phyloP scores from a whole-genome alignment of 2,113 vertebrate genomes.

The Pongo pygmaeus region DNA sequence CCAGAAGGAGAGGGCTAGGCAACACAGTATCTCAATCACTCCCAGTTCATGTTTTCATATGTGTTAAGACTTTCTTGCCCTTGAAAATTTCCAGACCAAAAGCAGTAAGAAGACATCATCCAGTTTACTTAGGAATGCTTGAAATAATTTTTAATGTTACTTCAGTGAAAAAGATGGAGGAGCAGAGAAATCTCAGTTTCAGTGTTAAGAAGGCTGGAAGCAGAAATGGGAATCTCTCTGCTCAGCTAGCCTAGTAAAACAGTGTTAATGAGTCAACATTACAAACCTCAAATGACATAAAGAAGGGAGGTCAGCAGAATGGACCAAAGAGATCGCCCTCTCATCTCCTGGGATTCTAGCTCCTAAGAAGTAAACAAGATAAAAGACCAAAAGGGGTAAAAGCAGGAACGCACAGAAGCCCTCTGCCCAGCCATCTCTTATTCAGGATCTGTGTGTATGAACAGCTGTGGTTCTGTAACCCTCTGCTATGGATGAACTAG shows the following conservation, averaged over 20 bases:
- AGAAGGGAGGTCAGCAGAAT: background rate
- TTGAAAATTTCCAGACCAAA: background rate
- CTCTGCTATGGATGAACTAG: background rate
- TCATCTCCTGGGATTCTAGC: background rate
- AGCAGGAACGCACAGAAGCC: background rate
- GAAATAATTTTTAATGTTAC: background rate
- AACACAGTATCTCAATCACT: background rate
- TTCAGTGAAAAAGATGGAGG: background rate
- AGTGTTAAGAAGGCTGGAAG: background rate
- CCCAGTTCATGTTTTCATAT: background rate
- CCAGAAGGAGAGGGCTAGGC: background rate
- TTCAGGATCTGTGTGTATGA: background rate
- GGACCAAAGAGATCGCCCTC: background rate
- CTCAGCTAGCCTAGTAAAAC: too few species aligned
- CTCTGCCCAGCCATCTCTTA: background rate
- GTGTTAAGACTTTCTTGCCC: background rate
- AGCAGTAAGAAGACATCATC: background rate
- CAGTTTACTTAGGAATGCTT: background rate
- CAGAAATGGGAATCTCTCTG: background rate
- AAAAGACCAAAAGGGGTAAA: too few species aligned
- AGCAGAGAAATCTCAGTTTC: background rate
- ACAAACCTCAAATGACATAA: background rate
- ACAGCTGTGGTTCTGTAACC: background rate
- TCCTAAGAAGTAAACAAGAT: background rate
- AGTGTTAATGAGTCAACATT: background rate